Percentiles rank a stretch among this genome's conserved stretches.
phyloP scores from a whole-genome alignment of 2,113 vertebrate genomes.

The Delphinus delphis region DNA sequence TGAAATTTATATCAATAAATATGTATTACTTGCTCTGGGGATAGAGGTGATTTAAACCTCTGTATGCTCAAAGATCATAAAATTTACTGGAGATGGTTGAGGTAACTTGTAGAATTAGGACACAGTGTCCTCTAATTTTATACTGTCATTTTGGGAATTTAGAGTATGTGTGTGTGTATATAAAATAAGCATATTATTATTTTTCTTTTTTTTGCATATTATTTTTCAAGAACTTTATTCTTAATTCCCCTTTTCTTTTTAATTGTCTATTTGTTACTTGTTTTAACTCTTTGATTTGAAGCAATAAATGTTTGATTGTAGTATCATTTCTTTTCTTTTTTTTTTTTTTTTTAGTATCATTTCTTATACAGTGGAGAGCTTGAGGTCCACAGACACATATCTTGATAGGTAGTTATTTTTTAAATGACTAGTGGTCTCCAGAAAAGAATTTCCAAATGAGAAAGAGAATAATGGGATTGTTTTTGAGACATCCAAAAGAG shows the following conservation, averaged over 20 bases:
- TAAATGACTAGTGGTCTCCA: neutral
- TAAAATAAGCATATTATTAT: neutral
- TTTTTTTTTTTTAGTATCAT: neutral
- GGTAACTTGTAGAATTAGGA: neutral
- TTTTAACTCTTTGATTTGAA: neutral
- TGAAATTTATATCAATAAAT: slow-evolving; percentile 45
- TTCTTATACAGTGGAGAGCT: neutral
- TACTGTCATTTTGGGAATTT: neutral
- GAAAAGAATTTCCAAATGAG: neutral
- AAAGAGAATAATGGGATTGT: neutral
- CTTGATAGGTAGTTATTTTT: neutral
- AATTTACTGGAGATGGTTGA: neutral
- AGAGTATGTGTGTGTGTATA: neutral
- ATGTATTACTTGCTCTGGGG: neutral
- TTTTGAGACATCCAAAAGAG: neutral
- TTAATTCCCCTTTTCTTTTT: neutral
- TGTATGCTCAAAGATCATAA: neutral
- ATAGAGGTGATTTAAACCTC: neutral
- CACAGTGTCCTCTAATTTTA: neutral
- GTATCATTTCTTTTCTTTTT: neutral
- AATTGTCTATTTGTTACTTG: neutral
- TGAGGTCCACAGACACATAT: neutral
- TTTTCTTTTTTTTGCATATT: neutral
- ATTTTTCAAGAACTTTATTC: neutral
- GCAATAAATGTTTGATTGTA: neutral